Evolutionary conservation across 2,888 invertebrate genomes (phyloP).

Genomic region (Brachypalpus laphriformis): DNA sequence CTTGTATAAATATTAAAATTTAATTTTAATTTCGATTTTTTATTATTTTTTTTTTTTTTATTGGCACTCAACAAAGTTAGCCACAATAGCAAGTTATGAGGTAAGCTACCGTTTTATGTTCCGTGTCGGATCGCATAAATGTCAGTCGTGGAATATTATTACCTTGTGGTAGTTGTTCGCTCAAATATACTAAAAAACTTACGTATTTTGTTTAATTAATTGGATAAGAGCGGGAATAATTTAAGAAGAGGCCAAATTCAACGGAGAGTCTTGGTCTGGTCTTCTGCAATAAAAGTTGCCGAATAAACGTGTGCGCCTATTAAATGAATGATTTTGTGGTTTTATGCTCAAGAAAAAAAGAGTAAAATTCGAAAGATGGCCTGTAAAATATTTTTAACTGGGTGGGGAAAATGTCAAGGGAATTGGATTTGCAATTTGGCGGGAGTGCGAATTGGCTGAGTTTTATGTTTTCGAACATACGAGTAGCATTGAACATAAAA

Average conservation of each 20-base stretch:
- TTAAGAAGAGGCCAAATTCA: background rate
- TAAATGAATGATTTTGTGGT: slow-evolving; percentile 2
- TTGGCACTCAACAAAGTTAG: slow-evolving; percentile 34
- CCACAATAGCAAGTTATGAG: slow-evolving; percentile 40
- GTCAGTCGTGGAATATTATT: slow-evolving; percentile 33
- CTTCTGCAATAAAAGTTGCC: background rate
- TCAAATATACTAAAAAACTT: background rate
- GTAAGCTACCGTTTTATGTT: slow-evolving; percentile 60
- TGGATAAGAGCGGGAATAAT: slow-evolving; percentile 16
- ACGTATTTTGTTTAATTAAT: slow-evolving; percentile 28
- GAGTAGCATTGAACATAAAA: too few relatives aligned
- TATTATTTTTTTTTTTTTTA: slow-evolving; percentile 32
- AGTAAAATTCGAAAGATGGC: background rate
- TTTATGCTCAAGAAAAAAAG: background rate
- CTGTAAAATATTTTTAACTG: background rate
- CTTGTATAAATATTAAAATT: slow-evolving; percentile 42
- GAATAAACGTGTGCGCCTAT: slow-evolving; percentile 1
- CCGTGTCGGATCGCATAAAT: slow-evolving; percentile 24
- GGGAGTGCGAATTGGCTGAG: background rate
- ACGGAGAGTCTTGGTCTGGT: too few relatives aligned
- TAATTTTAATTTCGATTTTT: slow-evolving; percentile 11
- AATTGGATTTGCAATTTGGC: background rate
- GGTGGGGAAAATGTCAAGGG: background rate
- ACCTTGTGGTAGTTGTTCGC: background rate
- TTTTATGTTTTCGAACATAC: too few relatives aligned